phyloP scores from a whole-genome alignment of 2,113 vertebrate genomes.

The Pao palembangensis region DNA sequence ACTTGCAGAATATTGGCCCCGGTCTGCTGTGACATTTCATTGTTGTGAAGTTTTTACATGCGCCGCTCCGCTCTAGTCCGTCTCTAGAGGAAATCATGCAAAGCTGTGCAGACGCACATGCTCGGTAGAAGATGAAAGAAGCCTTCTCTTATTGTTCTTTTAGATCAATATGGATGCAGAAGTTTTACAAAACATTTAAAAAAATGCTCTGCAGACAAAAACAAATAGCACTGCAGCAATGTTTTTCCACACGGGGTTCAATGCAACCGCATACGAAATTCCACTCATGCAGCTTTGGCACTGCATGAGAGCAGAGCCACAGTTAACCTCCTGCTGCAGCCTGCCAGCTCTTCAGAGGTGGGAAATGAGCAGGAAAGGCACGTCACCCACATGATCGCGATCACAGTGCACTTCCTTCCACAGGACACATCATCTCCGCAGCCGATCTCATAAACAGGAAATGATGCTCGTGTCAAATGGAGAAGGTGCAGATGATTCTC shows the following conservation, averaged over 20 bases:
- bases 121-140: not conserved
- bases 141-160: conserved; percentile 3
- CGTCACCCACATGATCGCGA: conserved; percentile 6
- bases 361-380: conserved; percentile 14
- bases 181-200: conserved; percentile 8
- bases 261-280: too few species aligned
- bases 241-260: too few species aligned
- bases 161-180: not conserved
- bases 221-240: too few species aligned
- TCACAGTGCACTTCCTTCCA: conserved; percentile 21
- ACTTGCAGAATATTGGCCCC: not conserved
- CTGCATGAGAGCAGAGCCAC: too few species aligned
- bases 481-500: conserved; percentile 42
- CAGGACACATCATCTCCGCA: conserved; percentile 41
- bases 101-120: conserved; percentile 1
- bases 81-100: conserved; percentile 8
- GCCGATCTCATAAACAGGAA: conserved; percentile 57
- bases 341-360: not conserved
- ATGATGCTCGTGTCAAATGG: conserved; percentile 54
- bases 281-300: too few species aligned
- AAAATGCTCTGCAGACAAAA: conserved; percentile 2
- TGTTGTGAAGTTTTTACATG: conserved; percentile 7
- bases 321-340: too few species aligned
- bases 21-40: not conserved
- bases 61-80: not conserved